A percentile compares a stretch with the other conserved stretches of the same genome.
Evolutionary conservation across 2,797 vertebrate species (phyloP).

Genomic region (Mionectes olivaceus): DNA sequence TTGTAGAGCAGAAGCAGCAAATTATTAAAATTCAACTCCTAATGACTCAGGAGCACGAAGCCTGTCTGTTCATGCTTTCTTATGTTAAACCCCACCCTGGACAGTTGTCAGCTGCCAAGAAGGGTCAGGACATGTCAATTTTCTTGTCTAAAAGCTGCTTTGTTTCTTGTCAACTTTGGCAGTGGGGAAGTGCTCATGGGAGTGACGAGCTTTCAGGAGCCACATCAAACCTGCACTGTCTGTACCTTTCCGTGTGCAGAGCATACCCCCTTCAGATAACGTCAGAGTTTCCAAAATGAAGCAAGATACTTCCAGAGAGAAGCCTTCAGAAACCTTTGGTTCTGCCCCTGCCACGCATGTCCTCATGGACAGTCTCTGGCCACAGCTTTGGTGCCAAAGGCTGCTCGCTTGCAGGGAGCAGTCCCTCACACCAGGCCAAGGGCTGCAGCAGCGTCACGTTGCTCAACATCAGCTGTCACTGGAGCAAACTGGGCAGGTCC

Average conservation of each 20-base stretch:
- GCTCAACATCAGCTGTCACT: not conserved
- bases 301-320: not conserved
- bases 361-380: rapidly evolving
- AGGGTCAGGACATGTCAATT: not conserved
- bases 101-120: not conserved
- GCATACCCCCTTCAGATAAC: rapidly evolving
- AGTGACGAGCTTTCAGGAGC: rapidly evolving
- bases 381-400: not conserved
- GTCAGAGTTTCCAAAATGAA: not conserved
- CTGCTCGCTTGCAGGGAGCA: not conserved
- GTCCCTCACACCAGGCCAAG: not conserved
- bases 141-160: not conserved
- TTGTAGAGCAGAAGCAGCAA: not conserved
- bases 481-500: not conserved
- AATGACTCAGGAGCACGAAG: not conserved
- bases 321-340: not conserved
- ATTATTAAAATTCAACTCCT: not conserved
- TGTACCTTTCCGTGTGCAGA: rapidly evolving
- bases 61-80: not conserved
- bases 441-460: not conserved
- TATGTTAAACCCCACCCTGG: not conserved
- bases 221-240: rapidly evolving
- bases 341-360: rapidly evolving
- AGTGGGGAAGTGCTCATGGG: not conserved
- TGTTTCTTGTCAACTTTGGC: not conserved